Evolutionary conservation across 1,140 invertebrate genomes (phyloP).

Genomic region (Zaprionus ghesquierei): DNA sequence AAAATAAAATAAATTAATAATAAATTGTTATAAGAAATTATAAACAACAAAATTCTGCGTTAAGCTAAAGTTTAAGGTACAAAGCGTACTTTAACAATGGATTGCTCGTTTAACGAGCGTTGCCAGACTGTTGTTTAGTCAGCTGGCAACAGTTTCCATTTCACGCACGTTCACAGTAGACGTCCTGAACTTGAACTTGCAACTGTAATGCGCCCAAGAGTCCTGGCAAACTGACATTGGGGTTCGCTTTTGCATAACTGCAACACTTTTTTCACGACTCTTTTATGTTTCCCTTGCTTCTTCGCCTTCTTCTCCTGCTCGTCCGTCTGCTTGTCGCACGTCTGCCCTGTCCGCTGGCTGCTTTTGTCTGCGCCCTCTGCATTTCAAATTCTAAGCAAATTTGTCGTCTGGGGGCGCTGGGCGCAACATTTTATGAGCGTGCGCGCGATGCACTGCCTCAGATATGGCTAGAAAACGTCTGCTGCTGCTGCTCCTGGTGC

Average conservation of each 20-base stretch:
- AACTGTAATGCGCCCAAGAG: constrained; percentile 45
- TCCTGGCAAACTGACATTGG: constrained; percentile 30
- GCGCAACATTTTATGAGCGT: constrained; percentile 77
- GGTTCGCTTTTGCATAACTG: constrained; percentile 23
- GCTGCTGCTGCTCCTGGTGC: constrained; percentile 46
- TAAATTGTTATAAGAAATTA: no score
- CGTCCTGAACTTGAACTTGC: constrained; percentile 75
- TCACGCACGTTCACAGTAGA: constrained; percentile 28
- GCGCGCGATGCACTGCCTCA: constrained; percentile 68
- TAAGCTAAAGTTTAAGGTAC: no score
- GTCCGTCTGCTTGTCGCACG: constrained; percentile 16
- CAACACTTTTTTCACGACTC: constrained; percentile 15
- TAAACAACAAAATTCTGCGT: no score
- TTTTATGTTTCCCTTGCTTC: constrained; percentile 12
- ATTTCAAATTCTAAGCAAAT: constrained; percentile 80
- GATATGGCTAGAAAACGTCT: constrained; percentile 67
- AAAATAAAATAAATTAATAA: no score
- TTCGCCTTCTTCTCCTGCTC: constrained; percentile 8
- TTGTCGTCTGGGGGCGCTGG: constrained; percentile 61
- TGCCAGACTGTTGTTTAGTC: constrained; percentile 4
- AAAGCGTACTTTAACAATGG: no score
- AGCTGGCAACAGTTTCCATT: constrained; percentile 49
- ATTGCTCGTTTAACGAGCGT: neutral
- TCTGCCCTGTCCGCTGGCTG: constrained; percentile 28
- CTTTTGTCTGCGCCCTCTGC: constrained; percentile 65